Evolutionary conservation across 2,888 invertebrate species (phyloP), one percentile per base, ranked within the genome.

Genomic region (Epinotia nisella): DNA sequence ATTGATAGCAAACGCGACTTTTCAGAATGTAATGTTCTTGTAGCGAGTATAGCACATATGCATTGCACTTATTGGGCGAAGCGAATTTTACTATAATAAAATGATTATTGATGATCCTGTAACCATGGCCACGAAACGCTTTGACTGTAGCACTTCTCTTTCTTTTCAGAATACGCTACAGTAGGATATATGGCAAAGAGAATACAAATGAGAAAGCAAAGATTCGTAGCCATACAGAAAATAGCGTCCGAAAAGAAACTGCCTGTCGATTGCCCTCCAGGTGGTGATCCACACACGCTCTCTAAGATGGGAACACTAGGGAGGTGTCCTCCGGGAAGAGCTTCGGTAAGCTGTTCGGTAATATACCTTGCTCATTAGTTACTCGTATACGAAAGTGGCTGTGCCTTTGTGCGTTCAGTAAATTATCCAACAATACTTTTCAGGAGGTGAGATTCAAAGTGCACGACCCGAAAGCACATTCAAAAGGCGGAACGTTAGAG

Each of bases 171-270:
- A 95, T 99, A 99, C 93, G 99, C 99, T 79, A 98, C 98, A 79
- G 99, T 99, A 82, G 98, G 98, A 80, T 99, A 99, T 94, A 98
- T 99, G 97, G 98, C 98, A 81, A 99, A 98, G 94, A 95, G 98
- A 92, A 98, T 98, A 93, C 98, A 98, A 92, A 98, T 98, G 98
- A 95, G 98, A 88, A 98, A 98, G 94, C 98, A 97, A 91, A 96
- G 98, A 88, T 97, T 98, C 93, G 95, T 97, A 89, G 97, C 97
- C 75, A 96, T 97, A 83, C 98, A 98, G 90, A 98, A 98, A 94
- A 97, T 98, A 89, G 97, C 97, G 78, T 97, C 98, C 84, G 97
- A 98, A 93, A 98, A 98, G 94, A 98, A 98, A 93, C 94, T 97
- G 78, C 96, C 96, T 82, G 96, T 97, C 78, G 97, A 97, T 87